Evolutionary conservation across 23 tunicate species (phyloP), one percentile per base, ranked within the genome.

Genomic region (Botrylloides violaceus): DNA sequence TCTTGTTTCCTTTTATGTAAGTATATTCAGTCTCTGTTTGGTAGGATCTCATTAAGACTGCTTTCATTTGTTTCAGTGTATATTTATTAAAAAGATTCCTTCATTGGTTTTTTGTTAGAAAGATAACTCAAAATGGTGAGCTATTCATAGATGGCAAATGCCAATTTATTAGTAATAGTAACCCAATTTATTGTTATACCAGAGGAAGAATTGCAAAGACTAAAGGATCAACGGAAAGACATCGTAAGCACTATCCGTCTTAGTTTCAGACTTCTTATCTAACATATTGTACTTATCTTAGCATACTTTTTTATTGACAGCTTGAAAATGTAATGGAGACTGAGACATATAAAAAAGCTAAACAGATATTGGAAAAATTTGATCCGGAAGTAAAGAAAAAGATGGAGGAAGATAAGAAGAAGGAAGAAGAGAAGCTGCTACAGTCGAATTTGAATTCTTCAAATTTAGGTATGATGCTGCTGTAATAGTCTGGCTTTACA

Each of bases 301-400:
- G n/a, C n/a, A n/a, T n/a, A 43, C 15, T 0, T 1, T 57, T 27
- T 7, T 72, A 6, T 15, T 32, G 19, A 4, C 50, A 90, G 97
- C 83, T 95, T 36, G 99, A 95, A 66, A 95, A 84, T 58, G 99
- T 95, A 19, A 95, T 95, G 99, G 99, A 95, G 70, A 95, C 94
- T 0, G 99, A 95, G 65, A 89, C 99, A 1, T 95, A 95, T 73
- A 95, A 95, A 35, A 83, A 82, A 82, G 99, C 99, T 7, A 87
- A 87, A 70, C 91, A 95, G 59, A 95, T 95, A 32, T 58, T 95
- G 49, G 94, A 95, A 53, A 82, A 79, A 37, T 95, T 87, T 66
- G 91, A 87, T 78, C 99, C 99, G 2, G 97, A 90, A 55, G 83
- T 89, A 23, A 90, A 90, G 49, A 90, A 83, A 71, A 90, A 90